phyloP scores from a whole-genome alignment of 2,888 invertebrate species.

The Ormyrus rosae region DNA sequence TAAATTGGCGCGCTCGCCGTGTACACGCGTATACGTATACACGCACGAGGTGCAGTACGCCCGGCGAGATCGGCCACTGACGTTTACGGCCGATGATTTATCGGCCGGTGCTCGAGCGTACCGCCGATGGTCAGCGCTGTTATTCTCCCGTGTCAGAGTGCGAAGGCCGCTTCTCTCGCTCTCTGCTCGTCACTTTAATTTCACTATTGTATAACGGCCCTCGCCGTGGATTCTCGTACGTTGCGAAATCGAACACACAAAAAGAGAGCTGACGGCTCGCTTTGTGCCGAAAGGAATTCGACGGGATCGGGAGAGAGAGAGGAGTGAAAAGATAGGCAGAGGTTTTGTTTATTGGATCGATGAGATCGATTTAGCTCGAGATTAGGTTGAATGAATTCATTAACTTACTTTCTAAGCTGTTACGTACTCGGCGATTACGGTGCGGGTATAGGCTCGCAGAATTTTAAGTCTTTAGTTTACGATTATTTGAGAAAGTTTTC shows the following conservation, averaged over 20 bases:
- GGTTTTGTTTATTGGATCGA: no score
- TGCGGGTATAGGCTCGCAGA: no score
- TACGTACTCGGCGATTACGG: no score
- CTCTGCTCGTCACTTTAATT: constrained; percentile 11
- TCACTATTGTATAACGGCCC: constrained; percentile 30
- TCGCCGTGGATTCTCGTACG: background rate
- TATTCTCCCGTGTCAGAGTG: constrained; percentile 16
- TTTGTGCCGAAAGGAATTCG: no score
- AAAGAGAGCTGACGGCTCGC: background rate
- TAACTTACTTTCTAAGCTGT: no score
- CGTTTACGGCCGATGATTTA: constrained; percentile 51
- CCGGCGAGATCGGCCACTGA: background rate
- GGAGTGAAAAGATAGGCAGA: background rate
- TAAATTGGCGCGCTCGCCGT: no score
- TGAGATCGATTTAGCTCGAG: no score
- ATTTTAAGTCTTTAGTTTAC: no score
- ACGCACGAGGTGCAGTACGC: background rate
- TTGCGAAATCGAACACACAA: background rate
- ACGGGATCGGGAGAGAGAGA: background rate
- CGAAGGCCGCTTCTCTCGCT: constrained; percentile 23
- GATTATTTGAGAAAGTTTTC: no score
- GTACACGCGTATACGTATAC: no score
- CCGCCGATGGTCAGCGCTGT: background rate
- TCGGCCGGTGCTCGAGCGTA: constrained; percentile 1
- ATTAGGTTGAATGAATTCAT: no score